A percentile compares a stretch with the other conserved stretches of the same genome.
Conservation (phyloP, 1,140 invertebrate species). For the Pissodes strobi region DNA sequence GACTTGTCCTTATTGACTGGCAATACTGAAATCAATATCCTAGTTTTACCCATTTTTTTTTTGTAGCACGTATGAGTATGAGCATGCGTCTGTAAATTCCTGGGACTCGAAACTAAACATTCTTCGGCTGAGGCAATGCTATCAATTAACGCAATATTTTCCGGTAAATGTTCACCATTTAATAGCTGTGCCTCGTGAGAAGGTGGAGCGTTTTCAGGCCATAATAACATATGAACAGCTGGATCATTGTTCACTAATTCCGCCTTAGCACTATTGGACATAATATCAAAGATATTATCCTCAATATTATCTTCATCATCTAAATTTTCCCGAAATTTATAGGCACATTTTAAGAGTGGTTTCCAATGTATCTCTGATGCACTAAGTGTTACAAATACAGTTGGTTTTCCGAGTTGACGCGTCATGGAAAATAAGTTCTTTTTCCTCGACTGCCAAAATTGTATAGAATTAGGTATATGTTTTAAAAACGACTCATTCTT, state of each 20-base stretch:
- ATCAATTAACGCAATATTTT: neutral
- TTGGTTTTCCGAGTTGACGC: too few species aligned
- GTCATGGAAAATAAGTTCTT: too few species aligned
- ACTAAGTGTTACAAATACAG: too few species aligned
- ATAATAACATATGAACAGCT: slow-evolving; percentile 3
- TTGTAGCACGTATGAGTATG: slow-evolving; percentile 5
- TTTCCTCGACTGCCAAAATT: too few species aligned
- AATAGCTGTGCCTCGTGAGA: too few species aligned
- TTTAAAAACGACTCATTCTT: too few species aligned
- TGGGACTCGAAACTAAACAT: neutral
- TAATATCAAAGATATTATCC: neutral
- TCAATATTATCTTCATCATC: neutral
- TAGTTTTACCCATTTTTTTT: slow-evolving; percentile 1
- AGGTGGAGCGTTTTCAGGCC: neutral
- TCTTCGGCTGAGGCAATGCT: neutral
- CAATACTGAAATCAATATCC: neutral
- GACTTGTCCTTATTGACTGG: slow-evolving; percentile 1
- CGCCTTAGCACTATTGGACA: neutral
- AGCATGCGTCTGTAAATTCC: slow-evolving; percentile 2
- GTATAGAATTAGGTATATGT: too few species aligned
- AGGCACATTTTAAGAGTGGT: too few species aligned
- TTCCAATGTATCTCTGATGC: too few species aligned
- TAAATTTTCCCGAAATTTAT: too few species aligned
- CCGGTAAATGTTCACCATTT: neutral
- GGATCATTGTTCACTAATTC: neutral